Conservation (phyloP, 2,888 invertebrate species). For the Ormyrus pomaceus region DNA sequence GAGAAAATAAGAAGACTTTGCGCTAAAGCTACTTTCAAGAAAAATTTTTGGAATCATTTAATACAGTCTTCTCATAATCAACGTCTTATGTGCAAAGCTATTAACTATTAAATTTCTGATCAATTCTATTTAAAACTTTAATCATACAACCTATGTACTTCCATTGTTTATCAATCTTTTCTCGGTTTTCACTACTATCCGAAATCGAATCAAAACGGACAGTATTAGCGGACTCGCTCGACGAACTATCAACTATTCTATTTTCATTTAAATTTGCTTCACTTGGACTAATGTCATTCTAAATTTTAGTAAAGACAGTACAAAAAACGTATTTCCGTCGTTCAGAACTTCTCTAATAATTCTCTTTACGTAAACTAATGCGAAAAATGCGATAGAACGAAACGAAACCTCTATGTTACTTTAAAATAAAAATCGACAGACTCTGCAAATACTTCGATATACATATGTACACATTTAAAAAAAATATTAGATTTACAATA, state of each 20-base stretch:
- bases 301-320: slow-evolving; percentile 29
- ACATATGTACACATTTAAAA: slow-evolving; percentile 49
- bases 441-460: slow-evolving; percentile 35
- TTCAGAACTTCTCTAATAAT: slow-evolving; percentile 18
- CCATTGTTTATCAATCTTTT: slow-evolving; percentile 14
- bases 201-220: slow-evolving; percentile 7
- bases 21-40: slow-evolving; percentile 34
- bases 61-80: slow-evolving; percentile 42
- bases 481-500: slow-evolving; percentile 18
- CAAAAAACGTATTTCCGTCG: slow-evolving; percentile 22
- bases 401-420: slow-evolving; percentile 8
- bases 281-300: not conserved
- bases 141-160: slow-evolving; percentile 32
- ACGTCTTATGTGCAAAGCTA: slow-evolving; percentile 29
- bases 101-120: slow-evolving; percentile 23
- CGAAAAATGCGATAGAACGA: not conserved
- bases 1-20: slow-evolving; percentile 24
- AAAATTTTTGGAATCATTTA: slow-evolving; percentile 30
- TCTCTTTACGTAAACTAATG: not conserved
- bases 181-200: not conserved
- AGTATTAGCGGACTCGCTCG: slow-evolving; percentile 9
- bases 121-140: slow-evolving; percentile 30
- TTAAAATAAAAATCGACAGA: slow-evolving; percentile 19
- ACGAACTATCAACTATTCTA: slow-evolving; percentile 16
- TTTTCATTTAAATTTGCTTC: slow-evolving; percentile 19